Evolutionary conservation across 1,140 invertebrate species (phyloP).

Genomic region (Diachasma alloeum): DNA sequence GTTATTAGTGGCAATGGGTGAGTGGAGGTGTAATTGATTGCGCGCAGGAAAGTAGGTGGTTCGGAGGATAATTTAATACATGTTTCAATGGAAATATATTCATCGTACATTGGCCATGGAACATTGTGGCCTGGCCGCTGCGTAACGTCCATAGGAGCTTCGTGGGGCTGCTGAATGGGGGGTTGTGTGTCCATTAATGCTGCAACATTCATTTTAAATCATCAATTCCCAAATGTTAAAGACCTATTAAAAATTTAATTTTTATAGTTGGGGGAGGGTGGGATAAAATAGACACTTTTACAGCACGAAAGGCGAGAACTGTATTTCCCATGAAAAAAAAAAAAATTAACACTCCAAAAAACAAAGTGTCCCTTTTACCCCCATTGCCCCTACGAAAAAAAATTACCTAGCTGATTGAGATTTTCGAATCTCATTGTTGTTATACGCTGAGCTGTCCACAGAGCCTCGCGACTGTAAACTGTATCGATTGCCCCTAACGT

Average conservation of each 20-base stretch:
- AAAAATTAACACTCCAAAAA: no score
- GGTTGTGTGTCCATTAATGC: constrained; percentile 44
- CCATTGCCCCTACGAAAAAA: not conserved
- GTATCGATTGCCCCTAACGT: constrained; percentile 46
- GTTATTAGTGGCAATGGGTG: not conserved
- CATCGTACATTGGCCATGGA: constrained; percentile 72
- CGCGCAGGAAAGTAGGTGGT: not conserved
- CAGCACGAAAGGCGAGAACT: no score
- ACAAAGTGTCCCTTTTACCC: no score
- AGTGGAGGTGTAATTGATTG: not conserved
- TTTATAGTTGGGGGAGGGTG: no score
- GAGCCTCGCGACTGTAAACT: constrained; percentile 41
- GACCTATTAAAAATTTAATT: no score
- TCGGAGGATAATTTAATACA: not conserved
- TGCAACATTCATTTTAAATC: constrained; percentile 33
- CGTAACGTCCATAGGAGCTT: constrained; percentile 68
- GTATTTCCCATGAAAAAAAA: no score
- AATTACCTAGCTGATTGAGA: constrained; percentile 24
- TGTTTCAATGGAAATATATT: constrained; percentile 2
- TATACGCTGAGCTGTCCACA: constrained; percentile 31
- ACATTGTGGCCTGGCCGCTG: constrained; percentile 69
- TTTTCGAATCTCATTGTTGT: constrained; percentile 42
- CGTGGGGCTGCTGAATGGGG: constrained; percentile 42
- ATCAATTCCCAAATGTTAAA: no score
- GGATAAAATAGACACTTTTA: no score